Evolutionary conservation across 2,797 vertebrate genomes (phyloP).

Genomic region (Graptemys geographica): DNA sequence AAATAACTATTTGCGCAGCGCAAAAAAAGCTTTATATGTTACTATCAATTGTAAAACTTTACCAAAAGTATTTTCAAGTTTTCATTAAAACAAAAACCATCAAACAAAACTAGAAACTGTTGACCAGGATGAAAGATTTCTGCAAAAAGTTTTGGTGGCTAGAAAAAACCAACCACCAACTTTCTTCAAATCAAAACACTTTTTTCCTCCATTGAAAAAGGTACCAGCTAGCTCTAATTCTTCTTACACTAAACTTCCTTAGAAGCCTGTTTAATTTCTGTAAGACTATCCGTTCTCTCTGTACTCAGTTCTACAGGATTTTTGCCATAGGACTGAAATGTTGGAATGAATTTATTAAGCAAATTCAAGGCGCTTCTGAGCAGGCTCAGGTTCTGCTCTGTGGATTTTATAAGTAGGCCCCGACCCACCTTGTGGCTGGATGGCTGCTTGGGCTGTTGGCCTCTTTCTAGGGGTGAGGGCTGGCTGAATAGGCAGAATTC

Average conservation of each 20-base stretch:
- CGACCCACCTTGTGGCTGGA: constrained; percentile 83
- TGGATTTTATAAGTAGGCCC: accelerated
- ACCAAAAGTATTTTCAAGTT: background rate
- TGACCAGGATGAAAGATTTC: background rate
- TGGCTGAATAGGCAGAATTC: constrained; percentile 96
- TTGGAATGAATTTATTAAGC: background rate
- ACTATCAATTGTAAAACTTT: background rate
- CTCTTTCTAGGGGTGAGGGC: constrained; percentile 96
- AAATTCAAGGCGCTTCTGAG: background rate
- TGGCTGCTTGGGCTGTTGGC: constrained; percentile 82
- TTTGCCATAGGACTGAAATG: background rate
- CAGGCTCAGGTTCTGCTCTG: accelerated
- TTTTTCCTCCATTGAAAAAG: background rate
- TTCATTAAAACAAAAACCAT: background rate
- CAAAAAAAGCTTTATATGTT: background rate
- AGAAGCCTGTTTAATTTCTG: background rate
- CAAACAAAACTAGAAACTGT: background rate
- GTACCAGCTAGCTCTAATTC: background rate
- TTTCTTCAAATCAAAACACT: background rate
- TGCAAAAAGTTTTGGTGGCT: background rate
- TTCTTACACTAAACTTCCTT: background rate
- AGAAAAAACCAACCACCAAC: too few relatives aligned
- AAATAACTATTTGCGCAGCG: background rate
- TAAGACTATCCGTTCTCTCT: background rate
- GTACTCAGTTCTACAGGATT: background rate